Evolutionary conservation across 2,888 invertebrate species (phyloP), one percentile per base, ranked within the genome.

Genomic region (Nebria brevicollis): DNA sequence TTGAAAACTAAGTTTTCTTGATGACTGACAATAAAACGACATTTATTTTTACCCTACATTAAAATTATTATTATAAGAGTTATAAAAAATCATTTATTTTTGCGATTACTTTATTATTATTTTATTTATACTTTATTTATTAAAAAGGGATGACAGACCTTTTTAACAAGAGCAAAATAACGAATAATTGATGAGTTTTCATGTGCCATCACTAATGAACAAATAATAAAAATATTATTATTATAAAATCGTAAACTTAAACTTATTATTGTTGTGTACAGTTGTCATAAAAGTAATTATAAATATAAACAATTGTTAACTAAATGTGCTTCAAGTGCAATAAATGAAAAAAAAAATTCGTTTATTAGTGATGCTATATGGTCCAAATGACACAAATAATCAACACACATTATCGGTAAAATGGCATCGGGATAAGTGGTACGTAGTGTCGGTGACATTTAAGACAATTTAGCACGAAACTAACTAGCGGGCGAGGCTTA

Each of bases 181-280:
- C 54, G 54, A 54, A 54, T 34, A 34, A 34, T 11, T 54, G 13
- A 54, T 11, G 54, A 54, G 54, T 54, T 54, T 54, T 3, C 54
- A 54, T 54, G 13, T 70, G 25, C 26, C 70, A 15, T 68, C 15
- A 11, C 26, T 26, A 15, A 25, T n/a, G 6, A 73, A 73, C 73
- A 41, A 73, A 42, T 41, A 73, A 43, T 73, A 73, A 73, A 73
- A 73, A 72, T 10, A 41, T 10, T 11, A 72, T 72, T 1, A 66
- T 66, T 70, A 70, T 26, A 70, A 20, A 20, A 70, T 20, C 34
- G 54, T 43, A 80, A 75, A 54, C 11, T 15, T 80, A 77, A 77
- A 77, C 81, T 81, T 81, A 81, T 81, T 81, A 81, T 81, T 81
- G 81, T 81, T 81, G 81, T 81, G 81, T 81, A 81, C 81, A 81